Base-by-base conservation (phyloP, 1,140 invertebrate species). In the Magallana angulata region DNA sequence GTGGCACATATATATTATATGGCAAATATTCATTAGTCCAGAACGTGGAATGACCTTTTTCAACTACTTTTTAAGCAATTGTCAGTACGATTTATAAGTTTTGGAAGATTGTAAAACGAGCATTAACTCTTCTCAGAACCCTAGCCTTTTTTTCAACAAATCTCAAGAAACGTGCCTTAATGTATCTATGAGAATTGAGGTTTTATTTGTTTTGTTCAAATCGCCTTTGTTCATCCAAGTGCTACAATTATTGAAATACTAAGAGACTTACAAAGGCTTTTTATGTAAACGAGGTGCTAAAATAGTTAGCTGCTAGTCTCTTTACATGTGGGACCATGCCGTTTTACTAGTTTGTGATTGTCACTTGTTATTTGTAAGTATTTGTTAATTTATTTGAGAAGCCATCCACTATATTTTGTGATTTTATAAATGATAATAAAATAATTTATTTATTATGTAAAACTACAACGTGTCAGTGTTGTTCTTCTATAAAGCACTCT, bases 401-500 rank as follows among this genome's bases (percentile, higher is more conserved):
- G 68, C 68, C 68, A 76, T 76, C 68, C 68, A 76, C 7, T 76
- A 76, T 76, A 62, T 76, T 76, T 76, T 76, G 68, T 76, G 68
- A 76, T 76, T 76, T 76, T 76, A 76, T 30, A 24, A 76, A 16
- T 76, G 68, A 76, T 76, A 30, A 76, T 30, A 71, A 71, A 24
- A 30, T 76, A 30, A 30, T 76, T 76, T 30, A 71, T 76, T 30
- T 76, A 18, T 30, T 30, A 76, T 18, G 64, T 6, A 64, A 64
- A 64, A 64, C 16, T 16, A n/a, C 7, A 64, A n/a, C 18, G 24
- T 12, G 68, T 76, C 6, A 5, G 5, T 48, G 36, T 48, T 48
- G 2, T 48, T 48, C 36, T 3, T 48, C 5, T 5, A 48, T 48
- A 48, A 4, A 48, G 36, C 5, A 48, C 36, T 5, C 36, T 4